phyloP scores from a whole-genome alignment of 2,113 vertebrate genomes.

The Pygoscelis adeliae region DNA sequence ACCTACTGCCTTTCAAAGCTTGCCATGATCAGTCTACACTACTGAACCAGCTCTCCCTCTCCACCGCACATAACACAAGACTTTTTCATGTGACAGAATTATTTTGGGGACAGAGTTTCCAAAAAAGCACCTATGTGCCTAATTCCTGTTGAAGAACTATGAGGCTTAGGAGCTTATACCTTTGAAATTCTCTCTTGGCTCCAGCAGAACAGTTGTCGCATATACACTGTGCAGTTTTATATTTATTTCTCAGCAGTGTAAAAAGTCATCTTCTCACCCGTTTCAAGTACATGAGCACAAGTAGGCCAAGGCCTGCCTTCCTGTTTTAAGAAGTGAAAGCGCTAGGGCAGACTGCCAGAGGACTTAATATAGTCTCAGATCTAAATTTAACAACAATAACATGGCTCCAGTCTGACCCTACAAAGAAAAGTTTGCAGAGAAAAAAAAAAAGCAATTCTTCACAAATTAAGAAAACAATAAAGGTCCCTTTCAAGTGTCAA shows the following conservation, averaged over 20 bases:
- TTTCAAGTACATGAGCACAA: slow-evolving; percentile 54
- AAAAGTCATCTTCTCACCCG: slow-evolving; percentile 47
- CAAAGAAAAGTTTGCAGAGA: slow-evolving; percentile 65
- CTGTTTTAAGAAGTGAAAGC: slow-evolving; percentile 86
- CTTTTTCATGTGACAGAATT: background rate
- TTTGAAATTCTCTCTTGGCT: background rate
- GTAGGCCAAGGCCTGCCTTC: slow-evolving; percentile 78
- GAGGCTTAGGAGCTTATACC: background rate
- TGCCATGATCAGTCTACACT: background rate
- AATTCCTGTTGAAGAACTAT: background rate
- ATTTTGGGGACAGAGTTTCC: background rate
- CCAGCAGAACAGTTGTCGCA: background rate
- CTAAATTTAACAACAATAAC: slow-evolving; percentile 86
- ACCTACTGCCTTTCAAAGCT: background rate
- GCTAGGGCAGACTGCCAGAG: slow-evolving; percentile 63
- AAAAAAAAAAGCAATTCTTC: slow-evolving; percentile 75
- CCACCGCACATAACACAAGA: background rate
- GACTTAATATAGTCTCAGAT: slow-evolving; percentile 80
- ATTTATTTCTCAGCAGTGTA: slow-evolving; percentile 35
- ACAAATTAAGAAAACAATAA: slow-evolving; percentile 86
- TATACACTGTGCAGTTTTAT: background rate
- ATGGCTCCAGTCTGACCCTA: slow-evolving; percentile 79
- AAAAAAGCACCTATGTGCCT: background rate
- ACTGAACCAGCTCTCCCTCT: background rate
- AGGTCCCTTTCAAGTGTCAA: slow-evolving; percentile 85